Base-by-base conservation (phyloP, 1,140 invertebrate species). In the Stenopsyche tienmushanensis region DNA sequence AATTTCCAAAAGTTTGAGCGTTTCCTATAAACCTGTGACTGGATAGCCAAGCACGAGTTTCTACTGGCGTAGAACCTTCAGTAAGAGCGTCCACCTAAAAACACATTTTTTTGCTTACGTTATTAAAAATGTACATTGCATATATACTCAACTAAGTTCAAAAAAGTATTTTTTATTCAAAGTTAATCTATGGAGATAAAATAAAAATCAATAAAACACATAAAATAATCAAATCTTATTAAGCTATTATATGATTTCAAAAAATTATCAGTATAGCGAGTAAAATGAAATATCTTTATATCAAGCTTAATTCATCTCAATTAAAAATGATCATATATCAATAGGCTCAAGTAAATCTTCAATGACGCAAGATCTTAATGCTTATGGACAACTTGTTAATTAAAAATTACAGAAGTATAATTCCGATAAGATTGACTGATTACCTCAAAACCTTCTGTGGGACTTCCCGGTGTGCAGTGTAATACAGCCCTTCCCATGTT, bases 41-140 rank as follows among this genome's bases (percentile, higher is more conserved):
- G 20, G 85, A 84, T n/a, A 96, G 83, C 94, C 94, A 97, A 44
- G 85, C 79, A 25, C 83, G 82, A 1, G 92, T 91, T 75, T 94
- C 88, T 15, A 83, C 72, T 0, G 88, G 83, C 20, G 84, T 84
- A 1, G 90, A 86, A 41, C 88, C 85, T 49, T 85, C 79, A 10
- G 84, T 77, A 64, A 89, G 71, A 0, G 74, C 72, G 26, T 71
- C 65, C 69, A 72, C 74, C 75, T 78, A 34, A 24, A 26, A 50
- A 44, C n/a, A 34, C 29, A 34, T 7, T 34, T 13, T 7, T 7
- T 34, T 34, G 29, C 5, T 34, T 34, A 34, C 29, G 13, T 34
- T 5, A 34, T 34, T n/a, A n/a, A n/a, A n/a, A n/a, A n/a, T n/a
- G n/a, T n/a, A n/a, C n/a, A n/a, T n/a, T n/a, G n/a, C n/a, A n/a